These are phyloP conservation scores for Menidia menidia DNA, from an alignment of 2,797 vertebrate genomes.

Conservation along the genomic window DNA sequence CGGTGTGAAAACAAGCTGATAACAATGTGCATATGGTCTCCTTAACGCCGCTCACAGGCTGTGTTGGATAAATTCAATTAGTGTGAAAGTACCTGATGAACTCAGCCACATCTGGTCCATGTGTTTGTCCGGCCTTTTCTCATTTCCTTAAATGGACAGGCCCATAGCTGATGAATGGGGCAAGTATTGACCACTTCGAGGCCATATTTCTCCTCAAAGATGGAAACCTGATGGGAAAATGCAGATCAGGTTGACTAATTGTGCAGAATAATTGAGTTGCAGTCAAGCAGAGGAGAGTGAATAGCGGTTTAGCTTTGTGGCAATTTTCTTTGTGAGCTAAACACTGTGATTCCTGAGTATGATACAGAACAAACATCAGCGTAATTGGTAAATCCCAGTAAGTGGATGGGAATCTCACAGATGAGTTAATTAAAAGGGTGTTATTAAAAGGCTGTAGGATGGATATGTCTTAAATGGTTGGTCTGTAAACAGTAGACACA, in stretches of 20 bases:
- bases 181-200: conserved; percentile 87
- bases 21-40: conserved; percentile 83
- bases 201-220: conserved; percentile 90
- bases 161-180: conserved; percentile 87
- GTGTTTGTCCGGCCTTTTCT: conserved; percentile 91
- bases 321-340: conserved; percentile 78
- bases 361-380: conserved; percentile 83
- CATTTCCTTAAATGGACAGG: conserved; percentile 92
- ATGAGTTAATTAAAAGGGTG: conserved; percentile 78
- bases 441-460: conserved; percentile 58
- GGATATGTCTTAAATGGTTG: conserved; percentile 69
- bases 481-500: conserved; percentile 43
- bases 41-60: conserved; percentile 80
- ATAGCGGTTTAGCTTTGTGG: conserved; percentile 86
- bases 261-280: conserved; percentile 91
- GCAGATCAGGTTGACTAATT: conserved; percentile 93
- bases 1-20: conserved; percentile 85
- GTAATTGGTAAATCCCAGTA: conserved; percentile 77
- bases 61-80: conserved; percentile 89
- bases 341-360: conserved; percentile 81
- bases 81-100: conserved; percentile 86
- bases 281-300: conserved; percentile 66
- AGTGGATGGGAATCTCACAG: conserved; percentile 66
- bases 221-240: conserved; percentile 90
- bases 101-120: conserved; percentile 86